Percentiles rank a stretch among this genome's conserved stretches.
Evolutionary conservation across 2,888 invertebrate genomes (phyloP).

Genomic region (Andrena trimmerana): DNA sequence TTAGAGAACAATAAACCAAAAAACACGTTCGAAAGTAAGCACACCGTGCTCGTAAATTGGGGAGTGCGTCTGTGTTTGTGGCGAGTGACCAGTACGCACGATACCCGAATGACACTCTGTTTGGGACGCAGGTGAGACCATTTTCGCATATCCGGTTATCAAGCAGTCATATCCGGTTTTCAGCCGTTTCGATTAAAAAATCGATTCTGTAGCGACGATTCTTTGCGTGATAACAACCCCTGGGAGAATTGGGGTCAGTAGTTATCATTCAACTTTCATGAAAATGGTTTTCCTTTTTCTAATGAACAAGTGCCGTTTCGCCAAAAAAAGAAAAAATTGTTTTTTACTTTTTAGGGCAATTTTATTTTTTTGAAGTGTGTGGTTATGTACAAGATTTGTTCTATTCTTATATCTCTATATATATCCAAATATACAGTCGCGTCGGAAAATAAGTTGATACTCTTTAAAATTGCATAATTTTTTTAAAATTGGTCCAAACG

Average conservation of each 20-base stretch:
- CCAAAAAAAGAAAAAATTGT: no score
- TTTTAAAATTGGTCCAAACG: no score
- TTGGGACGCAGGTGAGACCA: conserved; percentile 49
- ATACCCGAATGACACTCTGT: conserved; percentile 51
- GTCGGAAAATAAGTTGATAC: no score
- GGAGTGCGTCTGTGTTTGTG: background rate
- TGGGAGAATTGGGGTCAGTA: background rate
- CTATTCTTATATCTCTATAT: no score
- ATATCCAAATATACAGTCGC: no score
- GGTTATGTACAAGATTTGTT: no score
- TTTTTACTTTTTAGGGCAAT: no score
- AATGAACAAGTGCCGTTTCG: no score
- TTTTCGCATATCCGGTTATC: conserved; percentile 72
- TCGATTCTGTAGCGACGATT: conserved; percentile 40
- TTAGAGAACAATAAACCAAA: background rate
- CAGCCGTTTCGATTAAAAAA: conserved; percentile 19
- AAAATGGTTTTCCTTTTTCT: background rate
- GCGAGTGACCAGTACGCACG: conserved; percentile 24
- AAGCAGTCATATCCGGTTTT: conserved; percentile 69
- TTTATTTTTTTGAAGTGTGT: no score
- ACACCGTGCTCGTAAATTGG: conserved; percentile 32
- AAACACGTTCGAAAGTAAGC: conserved; percentile 3
- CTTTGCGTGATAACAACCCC: conserved; percentile 29
- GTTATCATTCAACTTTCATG: background rate
- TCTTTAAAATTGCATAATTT: no score